Percentiles rank a stretch among this genome's conserved stretches.
phyloP scores from a whole-genome alignment of 1,140 invertebrate species.

The Drosophila suzukii region DNA sequence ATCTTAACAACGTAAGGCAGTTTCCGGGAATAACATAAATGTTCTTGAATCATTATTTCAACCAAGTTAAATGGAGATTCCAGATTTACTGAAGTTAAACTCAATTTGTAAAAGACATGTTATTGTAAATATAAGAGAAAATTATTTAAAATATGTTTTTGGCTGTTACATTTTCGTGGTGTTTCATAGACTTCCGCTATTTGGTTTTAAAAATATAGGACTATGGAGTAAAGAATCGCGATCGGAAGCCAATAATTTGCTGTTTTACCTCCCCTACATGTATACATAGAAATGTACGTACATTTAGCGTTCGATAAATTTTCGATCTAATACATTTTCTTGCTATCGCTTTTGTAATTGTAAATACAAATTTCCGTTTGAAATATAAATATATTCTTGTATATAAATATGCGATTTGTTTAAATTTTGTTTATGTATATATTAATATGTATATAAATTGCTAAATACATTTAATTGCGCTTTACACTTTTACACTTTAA shows the following conservation, averaged over 20 bases:
- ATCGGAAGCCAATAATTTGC: constrained; percentile 10
- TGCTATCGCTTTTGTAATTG: constrained; percentile 39
- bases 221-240: background rate
- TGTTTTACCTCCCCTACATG: constrained; percentile 5
- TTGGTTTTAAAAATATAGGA: background rate
- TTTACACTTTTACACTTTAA: constrained; percentile 66
- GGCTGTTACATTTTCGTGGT: background rate
- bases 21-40: background rate
- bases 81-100: background rate
- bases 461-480: constrained; percentile 80
- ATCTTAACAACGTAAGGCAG: background rate
- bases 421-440: constrained; percentile 50
- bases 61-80: background rate
- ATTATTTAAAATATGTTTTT: background rate
- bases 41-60: background rate
- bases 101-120: too few species aligned
- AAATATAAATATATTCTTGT: constrained; percentile 72
- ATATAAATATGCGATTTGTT: constrained; percentile 71
- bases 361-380: constrained; percentile 70
- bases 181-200: background rate
- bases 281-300: constrained; percentile 7
- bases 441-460: constrained; percentile 72
- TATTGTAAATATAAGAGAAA: background rate
- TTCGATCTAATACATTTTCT: constrained; percentile 1
- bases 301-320: background rate